These are phyloP conservation scores for Hololepta plana DNA, from an alignment of 2,888 invertebrate genomes.

Conservation along the genomic window DNA sequence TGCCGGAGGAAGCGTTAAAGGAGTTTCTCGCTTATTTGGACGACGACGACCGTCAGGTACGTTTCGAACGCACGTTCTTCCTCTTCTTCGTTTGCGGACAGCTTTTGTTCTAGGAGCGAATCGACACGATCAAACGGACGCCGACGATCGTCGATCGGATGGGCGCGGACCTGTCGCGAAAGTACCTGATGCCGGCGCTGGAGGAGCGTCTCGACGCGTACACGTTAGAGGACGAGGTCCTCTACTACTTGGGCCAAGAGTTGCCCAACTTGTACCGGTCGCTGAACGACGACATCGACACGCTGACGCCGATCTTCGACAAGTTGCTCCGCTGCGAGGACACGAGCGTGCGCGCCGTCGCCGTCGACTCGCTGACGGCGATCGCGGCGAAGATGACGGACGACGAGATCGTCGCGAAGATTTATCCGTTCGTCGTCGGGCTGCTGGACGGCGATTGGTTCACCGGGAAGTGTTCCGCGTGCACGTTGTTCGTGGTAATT, in stretches of 20 bases:
- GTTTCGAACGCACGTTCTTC: no score
- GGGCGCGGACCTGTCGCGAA: slow-evolving; percentile 16
- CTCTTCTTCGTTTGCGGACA: no score
- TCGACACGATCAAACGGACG: slow-evolving; percentile 17
- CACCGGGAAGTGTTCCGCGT: slow-evolving; percentile 11
- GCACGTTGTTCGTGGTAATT: slow-evolving; percentile 11
- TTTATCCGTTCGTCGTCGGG: slow-evolving; percentile 15
- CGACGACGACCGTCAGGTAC: no score
- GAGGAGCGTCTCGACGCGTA: slow-evolving; percentile 15
- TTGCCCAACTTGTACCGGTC: slow-evolving; percentile 18
- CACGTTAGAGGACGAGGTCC: slow-evolving; percentile 18
- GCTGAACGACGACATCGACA: slow-evolving; percentile 18
- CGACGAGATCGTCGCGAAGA: slow-evolving; percentile 12
- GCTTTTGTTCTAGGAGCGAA: slow-evolving; percentile 30
- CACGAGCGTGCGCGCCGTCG: slow-evolving; percentile 17
- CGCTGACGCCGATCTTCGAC: slow-evolving; percentile 17
- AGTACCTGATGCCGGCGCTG: slow-evolving; percentile 18
- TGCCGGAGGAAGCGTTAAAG: no score
- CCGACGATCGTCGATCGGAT: slow-evolving; percentile 17
- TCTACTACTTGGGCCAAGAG: slow-evolving; percentile 18
- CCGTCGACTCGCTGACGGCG: slow-evolving; percentile 16
- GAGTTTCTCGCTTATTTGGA: no score
- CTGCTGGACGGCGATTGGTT: slow-evolving; percentile 15
- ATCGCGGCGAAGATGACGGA: slow-evolving; percentile 13
- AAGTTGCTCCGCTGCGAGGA: slow-evolving; percentile 21